These are phyloP conservation scores for Campylomormyrus numenius DNA, from an alignment of 2,113 vertebrate genomes.

Conservation along the genomic window DNA sequence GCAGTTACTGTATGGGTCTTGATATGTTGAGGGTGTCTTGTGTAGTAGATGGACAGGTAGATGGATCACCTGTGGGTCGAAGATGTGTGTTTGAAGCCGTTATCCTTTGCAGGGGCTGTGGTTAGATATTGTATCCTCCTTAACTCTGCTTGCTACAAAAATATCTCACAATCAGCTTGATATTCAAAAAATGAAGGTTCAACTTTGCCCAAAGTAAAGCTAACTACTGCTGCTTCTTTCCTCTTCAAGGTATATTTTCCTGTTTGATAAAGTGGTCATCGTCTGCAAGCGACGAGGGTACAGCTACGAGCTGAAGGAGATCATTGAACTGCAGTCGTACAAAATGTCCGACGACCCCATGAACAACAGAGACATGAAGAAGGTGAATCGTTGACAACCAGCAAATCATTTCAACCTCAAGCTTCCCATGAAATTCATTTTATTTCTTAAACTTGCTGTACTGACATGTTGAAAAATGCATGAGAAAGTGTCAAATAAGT, in stretches of 20 bases:
- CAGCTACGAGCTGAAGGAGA: conserved; percentile 92
- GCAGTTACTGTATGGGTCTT: not conserved
- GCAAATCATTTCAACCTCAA: not conserved
- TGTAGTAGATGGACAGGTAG: not conserved
- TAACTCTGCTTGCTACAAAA: not conserved
- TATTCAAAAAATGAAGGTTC: not conserved
- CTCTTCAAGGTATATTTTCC: conserved; percentile 83
- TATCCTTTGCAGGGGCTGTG: not conserved
- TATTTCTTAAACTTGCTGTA: not conserved
- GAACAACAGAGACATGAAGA: conserved; percentile 93
- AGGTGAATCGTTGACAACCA: conserved; percentile 59
- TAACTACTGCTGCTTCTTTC: not conserved
- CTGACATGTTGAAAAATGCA: not conserved
- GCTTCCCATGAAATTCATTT: not conserved
- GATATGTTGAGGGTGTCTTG: not conserved
- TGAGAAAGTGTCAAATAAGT: not conserved
- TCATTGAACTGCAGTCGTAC: conserved; percentile 85
- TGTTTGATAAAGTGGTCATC: conserved; percentile 97
- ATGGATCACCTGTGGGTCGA: not conserved
- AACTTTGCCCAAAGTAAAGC: not conserved
- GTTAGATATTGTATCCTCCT: not conserved
- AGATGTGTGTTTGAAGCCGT: not conserved
- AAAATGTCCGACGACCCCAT: conserved; percentile 94
- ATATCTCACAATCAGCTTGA: not conserved
- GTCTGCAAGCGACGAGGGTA: conserved; percentile 94